Evolutionary conservation across 2,888 invertebrate species (phyloP), one percentile per base, ranked within the genome.

Genomic region (Onchidella celtica): DNA sequence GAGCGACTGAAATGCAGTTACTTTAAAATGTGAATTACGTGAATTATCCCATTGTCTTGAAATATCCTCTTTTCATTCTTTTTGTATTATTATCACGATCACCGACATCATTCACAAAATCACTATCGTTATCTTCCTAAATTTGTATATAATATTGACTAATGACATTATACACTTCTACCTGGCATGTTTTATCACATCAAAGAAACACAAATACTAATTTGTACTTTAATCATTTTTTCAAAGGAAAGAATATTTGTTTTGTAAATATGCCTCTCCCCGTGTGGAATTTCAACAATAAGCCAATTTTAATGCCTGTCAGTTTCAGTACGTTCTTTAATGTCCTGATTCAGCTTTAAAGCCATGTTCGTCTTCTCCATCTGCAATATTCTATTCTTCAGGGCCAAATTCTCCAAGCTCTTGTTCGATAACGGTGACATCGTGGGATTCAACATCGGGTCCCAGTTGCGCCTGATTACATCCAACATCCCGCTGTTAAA

Each of bases 401-500:
- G 76, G 34, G 21, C n/a, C 11, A 3, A 2, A 21, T 47, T 76
- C 9, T 9, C 65, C 0, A 27, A 21, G 11, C 47, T 65, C 3
- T 34, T 76, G 1, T 0, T 14, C 17, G 27, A 76, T 11, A 68
- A 77, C 24, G 77, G 77, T 9, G 77, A 77, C 59, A 69, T 29
- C n/a, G 21, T 77, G 0, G 77, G 68, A 3, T 17, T 68, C 36
- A 1, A 27, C 24, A 6, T 1, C 17, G 21, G 57, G 47, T 6
- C 9, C 1, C 65, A 68, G 1, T 3, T 57, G 11, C 4, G 14
- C 27, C 32, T 77, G 11, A 11, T 77, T 17, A 77, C 77, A 3
- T 68, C 69, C 0, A 69, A 77, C 68, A 57, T 77, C 57, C 57
- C 68, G 32, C 68, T 77, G 1, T 14, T 77, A 27, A 47, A 59